Base-by-base conservation (phyloP, 2,888 invertebrate genomes). In the Aspidiotus destructor region DNA sequence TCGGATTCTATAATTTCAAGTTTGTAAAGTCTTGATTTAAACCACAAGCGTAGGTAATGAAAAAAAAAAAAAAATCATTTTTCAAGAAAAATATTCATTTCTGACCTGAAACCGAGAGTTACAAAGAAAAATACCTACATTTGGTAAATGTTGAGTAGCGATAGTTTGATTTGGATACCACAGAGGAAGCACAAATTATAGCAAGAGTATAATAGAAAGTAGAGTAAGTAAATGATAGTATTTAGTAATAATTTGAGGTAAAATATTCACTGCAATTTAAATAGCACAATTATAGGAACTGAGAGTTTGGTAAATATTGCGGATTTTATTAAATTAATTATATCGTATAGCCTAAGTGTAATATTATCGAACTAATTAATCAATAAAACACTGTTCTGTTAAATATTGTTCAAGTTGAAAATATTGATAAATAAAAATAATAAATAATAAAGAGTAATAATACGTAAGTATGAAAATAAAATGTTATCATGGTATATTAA, bases 261-360 rank as follows among this genome's bases (percentile, higher is more conserved):
- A 64, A 57, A 42, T 64, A 52, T 67, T 67, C 67, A 67, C 67
- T 67, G 67, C 60, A 60, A 67, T 58, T 67, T 58, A 57, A 67
- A 67, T 67, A 67, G 67, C 67, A 67, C 67, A 67, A 58, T 67
- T 60, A 67, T 67, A 67, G 67, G 67, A 67, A 67, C 67, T 67
- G 67, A 67, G 58, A 60, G 67, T 67, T 10, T 67, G 67, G 67
- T 67, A 67, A 67, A 67, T 67, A 67, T 67, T 67, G 67, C 57
- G 44, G 44, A 58, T 60, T 67, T 58, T 67, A 28, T 28, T 58
- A 67, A 58, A 67, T 58, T 60, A 58, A 67, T 67, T 60, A 60
- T 58, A 60, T 54, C 52, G 63, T 28, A n/a, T n/a, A 28, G 28
- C 28, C 28, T 28, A 28, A 28, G 28, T 28, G 28, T 28, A 28